Conservation (phyloP, 2,797 vertebrate species). For the Rhinogobio ventralis region DNA sequence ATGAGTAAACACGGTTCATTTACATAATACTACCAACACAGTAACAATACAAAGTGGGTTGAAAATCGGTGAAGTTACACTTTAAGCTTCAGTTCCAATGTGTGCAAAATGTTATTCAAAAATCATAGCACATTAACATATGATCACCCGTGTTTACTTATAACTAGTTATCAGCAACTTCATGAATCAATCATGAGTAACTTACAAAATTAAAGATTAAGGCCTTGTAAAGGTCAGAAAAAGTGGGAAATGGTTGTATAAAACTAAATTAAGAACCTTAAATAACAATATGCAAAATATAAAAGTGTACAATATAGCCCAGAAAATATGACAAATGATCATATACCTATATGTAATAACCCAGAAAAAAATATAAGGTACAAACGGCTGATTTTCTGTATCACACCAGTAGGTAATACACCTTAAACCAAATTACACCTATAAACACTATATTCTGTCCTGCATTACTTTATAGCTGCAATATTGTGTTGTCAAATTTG, state of each 20-base stretch:
- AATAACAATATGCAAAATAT: conserved; percentile 2
- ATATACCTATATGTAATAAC: conserved; percentile 27
- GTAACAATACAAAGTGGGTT: neutral
- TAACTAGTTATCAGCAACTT: neutral
- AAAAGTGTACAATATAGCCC: conserved; percentile 2
- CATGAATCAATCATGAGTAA: neutral
- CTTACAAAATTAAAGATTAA: neutral
- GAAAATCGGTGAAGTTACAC: neutral
- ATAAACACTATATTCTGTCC: conserved; percentile 27
- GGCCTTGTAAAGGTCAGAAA: neutral
- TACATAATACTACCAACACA: neutral
- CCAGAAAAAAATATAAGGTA: conserved; percentile 13
- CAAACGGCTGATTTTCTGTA: conserved; percentile 2
- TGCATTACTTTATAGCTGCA: conserved; percentile 19
- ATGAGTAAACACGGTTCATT: neutral
- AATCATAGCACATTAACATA: neutral
- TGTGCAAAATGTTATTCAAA: neutral
- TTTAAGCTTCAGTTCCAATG: neutral
- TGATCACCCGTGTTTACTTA: neutral
- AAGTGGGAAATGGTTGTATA: neutral
- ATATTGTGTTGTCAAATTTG: conserved; percentile 25
- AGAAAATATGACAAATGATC: conserved; percentile 7
- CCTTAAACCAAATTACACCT: conserved; percentile 35
- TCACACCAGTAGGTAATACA: conserved; percentile 18
- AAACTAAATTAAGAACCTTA: conserved; percentile 6